Evolutionary conservation across 2,113 vertebrate species (phyloP), one percentile per base, ranked within the genome.

Genomic region (Ictalurus furcatus): DNA sequence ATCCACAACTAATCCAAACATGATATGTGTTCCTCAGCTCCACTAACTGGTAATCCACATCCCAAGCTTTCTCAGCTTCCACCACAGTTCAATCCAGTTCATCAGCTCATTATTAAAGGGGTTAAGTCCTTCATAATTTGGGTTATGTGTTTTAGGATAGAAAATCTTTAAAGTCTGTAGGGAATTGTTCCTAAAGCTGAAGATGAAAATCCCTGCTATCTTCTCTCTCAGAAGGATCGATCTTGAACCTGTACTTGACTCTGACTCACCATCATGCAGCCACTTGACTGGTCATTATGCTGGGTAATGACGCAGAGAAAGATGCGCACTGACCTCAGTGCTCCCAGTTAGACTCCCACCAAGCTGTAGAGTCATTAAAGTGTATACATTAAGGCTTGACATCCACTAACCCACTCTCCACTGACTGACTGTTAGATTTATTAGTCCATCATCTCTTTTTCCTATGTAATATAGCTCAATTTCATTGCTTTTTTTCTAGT

Each of bases 251-350:
- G 11, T 82, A 54, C 80, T 82, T 37, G 56, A 44, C 58, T 63
- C 34, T 28, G 58, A 84, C 34, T 84, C 21, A 25, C 81, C 23
- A 84, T 63, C 21, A 84, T 40, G 59, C 81, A 44, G 58, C 34
- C 81, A 84, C 81, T 63, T 84, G 81, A 84, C 81, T 23, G 44
- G 81, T 83, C 34, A 37, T 82, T 82, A 82, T 59, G 30, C 80
- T 21, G 80, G 80, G 30, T 61, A 61, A 83, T 63, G 58, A 63
- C 5, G 19, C 56, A 34, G n/a, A 37, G 19, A 11, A 34, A 34
- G 80, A 56, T 58, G 30, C 6, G 11, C 30, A 1, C 80, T 84
- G 58, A 84, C 81, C 81, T 83, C 34, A 8, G 52, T 30, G 78
- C 48, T 34, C 52, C 52, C 7, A 34, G 52, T 54, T 80, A 80